Conservation (phyloP, 2,797 vertebrate genomes). For the Tokudaia muenninki region DNA sequence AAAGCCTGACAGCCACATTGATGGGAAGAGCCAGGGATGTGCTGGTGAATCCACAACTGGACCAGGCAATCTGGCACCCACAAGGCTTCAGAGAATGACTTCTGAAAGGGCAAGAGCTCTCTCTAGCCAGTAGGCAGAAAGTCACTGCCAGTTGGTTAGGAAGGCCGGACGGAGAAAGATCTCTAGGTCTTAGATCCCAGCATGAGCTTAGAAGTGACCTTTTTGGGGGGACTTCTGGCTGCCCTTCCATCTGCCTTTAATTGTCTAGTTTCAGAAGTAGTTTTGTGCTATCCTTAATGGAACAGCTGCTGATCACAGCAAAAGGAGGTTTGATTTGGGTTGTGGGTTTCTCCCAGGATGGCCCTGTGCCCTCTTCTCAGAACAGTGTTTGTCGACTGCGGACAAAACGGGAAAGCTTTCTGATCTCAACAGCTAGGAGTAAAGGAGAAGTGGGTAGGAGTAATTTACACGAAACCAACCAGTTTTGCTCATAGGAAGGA, state of each 20-base stretch:
- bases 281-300: not conserved
- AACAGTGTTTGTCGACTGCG: not conserved
- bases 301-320: not conserved
- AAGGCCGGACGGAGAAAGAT: not conserved
- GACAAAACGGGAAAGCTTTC: not conserved
- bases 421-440: no score
- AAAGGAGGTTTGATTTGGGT: not conserved
- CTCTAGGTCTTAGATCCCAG: not conserved
- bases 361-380: not conserved
- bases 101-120: not conserved
- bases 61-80: not conserved
- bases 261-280: conserved; percentile 22
- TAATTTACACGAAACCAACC: not conserved
- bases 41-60: not conserved
- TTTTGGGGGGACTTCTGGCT: not conserved
- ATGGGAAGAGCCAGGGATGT: not conserved
- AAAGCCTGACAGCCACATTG: not conserved
- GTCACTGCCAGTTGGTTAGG: not conserved
- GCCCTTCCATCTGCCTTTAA: not conserved
- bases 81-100: not conserved
- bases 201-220: conserved; percentile 2
- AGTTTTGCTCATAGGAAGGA: not conserved
- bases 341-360: not conserved
- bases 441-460: not conserved
- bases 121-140: not conserved